Conservation (phyloP, 2,797 vertebrate species). For the Poecilia wingei region DNA sequence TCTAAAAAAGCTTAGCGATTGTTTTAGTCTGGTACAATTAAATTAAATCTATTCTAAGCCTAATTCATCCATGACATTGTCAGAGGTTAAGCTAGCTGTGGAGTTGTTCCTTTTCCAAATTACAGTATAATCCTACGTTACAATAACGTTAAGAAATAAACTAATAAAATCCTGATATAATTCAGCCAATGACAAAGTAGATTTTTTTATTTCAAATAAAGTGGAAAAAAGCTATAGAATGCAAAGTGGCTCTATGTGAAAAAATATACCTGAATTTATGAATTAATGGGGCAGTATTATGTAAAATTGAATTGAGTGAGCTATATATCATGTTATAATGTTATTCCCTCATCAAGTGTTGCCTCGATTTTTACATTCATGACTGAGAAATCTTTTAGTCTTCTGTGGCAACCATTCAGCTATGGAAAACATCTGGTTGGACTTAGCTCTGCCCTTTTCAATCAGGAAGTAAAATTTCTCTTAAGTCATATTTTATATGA, state of each 20-base stretch:
- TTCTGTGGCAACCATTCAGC: too few relatives aligned
- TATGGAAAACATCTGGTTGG: too few relatives aligned
- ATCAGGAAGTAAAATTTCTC: too few relatives aligned
- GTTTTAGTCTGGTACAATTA: conserved; percentile 35
- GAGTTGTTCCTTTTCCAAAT: conserved; percentile 53
- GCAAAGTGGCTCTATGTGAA: not conserved
- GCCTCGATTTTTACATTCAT: too few relatives aligned
- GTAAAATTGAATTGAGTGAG: too few relatives aligned
- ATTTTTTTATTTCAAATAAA: not conserved
- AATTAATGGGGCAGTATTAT: not conserved
- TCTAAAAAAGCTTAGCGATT: not conserved
- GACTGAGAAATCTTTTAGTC: too few relatives aligned
- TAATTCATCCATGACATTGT: conserved; percentile 51
- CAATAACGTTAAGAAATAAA: conserved; percentile 27
- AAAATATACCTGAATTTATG: not conserved
- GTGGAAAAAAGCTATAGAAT: not conserved
- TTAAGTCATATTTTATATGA: too few relatives aligned
- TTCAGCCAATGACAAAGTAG: conserved; percentile 34
- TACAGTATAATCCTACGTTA: conserved; percentile 45
- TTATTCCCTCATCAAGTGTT: too few relatives aligned
- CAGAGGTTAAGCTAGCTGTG: conserved; percentile 51
- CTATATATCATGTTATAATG: too few relatives aligned
- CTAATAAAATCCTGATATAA: conserved; percentile 50
- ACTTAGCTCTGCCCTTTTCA: too few relatives aligned
- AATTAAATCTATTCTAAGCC: conserved; percentile 60